Evolutionary conservation across 92 coral and sea anemone species (phyloP).

Genomic region (Galaxea fascicularis): DNA sequence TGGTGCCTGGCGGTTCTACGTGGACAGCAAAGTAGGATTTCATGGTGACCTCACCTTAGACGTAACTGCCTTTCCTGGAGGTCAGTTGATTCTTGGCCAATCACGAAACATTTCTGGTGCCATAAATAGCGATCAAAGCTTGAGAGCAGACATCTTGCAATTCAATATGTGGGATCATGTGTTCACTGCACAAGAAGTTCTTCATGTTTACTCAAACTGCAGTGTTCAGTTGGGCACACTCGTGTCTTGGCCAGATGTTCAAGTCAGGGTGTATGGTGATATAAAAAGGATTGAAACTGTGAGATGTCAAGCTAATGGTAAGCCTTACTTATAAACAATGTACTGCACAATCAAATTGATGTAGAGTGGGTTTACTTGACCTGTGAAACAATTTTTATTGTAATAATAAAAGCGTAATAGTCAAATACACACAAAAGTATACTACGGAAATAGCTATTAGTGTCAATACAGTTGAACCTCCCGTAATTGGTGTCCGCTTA

Average conservation of each 20-base stretch:
- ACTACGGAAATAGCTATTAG: no score
- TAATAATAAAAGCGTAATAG: neutral
- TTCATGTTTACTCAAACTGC: conserved; percentile 1
- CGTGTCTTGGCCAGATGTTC: conserved; percentile 34
- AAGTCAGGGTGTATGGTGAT: neutral
- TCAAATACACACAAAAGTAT: no score
- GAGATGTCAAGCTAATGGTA: conserved; percentile 20
- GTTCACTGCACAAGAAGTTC: neutral
- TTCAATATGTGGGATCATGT: conserved; percentile 35
- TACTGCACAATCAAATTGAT: no score
- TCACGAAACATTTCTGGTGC: neutral
- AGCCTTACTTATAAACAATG: neutral
- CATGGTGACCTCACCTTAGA: no score
- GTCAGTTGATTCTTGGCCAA: conserved; percentile 29
- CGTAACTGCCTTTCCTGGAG: neutral
- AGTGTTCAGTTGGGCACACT: neutral
- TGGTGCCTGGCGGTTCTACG: conserved; percentile 13
- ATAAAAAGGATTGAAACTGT: conserved; percentile 17
- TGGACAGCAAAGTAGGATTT: neutral
- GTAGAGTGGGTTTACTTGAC: no score
- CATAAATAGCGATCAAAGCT: neutral
- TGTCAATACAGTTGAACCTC: no score
- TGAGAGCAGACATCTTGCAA: conserved; percentile 22
- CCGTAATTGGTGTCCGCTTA: no score
- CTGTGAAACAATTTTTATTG: neutral